Evolutionary conservation across 1,140 invertebrate species (phyloP).

Genomic region (Homarus americanus): DNA sequence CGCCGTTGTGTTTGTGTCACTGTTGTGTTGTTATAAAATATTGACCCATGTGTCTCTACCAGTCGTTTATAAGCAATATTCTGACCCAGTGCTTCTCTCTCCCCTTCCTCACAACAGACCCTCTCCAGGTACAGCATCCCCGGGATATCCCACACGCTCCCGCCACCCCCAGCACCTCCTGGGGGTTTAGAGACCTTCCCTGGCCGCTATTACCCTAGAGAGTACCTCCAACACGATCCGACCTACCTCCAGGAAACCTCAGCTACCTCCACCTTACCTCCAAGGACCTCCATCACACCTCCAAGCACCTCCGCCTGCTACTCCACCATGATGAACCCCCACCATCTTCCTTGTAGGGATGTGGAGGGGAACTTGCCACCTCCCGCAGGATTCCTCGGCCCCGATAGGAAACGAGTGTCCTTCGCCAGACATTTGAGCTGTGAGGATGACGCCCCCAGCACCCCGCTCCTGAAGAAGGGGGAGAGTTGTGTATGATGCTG

Average conservation of each 20-base stretch:
- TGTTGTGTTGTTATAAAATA: too few species aligned
- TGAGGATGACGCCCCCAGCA: slow-evolving; percentile 13
- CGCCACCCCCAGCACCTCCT: not conserved
- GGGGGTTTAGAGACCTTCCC: not conserved
- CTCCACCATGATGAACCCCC: not conserved
- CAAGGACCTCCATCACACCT: not conserved
- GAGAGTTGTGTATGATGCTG: slow-evolving; percentile 21
- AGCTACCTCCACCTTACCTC: not conserved
- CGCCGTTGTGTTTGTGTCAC: too few species aligned
- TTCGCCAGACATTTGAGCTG: slow-evolving; percentile 1
- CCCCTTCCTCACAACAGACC: not conserved
- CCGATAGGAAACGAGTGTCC: not conserved
- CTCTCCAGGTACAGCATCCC: not conserved
- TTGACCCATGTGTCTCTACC: too few species aligned
- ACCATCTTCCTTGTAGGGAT: not conserved
- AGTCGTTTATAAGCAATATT: too few species aligned
- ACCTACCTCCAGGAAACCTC: not conserved
- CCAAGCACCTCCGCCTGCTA: not conserved
- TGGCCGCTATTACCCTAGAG: not conserved
- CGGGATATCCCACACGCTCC: not conserved
- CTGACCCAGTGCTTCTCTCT: not conserved
- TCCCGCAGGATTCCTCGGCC: not conserved
- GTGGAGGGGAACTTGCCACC: slow-evolving; percentile 1
- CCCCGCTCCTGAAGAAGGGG: slow-evolving; percentile 10
- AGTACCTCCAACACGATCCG: not conserved